phyloP scores from a whole-genome alignment of 92 coral and sea anemone species.

The Galaxea fascicularis region DNA sequence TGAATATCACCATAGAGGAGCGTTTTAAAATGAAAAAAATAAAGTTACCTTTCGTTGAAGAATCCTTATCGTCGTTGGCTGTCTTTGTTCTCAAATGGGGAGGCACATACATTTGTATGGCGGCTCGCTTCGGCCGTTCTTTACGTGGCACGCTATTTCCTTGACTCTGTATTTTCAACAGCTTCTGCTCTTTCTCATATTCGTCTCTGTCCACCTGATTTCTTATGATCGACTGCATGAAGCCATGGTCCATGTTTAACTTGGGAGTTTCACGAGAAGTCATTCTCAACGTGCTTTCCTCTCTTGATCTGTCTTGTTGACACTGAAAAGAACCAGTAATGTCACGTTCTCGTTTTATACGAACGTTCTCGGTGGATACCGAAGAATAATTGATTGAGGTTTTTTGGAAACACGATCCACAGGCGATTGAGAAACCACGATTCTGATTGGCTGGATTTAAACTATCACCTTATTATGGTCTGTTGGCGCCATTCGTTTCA shows the following conservation, averaged over 20 bases:
- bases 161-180: constrained; percentile 51
- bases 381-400: constrained; percentile 1
- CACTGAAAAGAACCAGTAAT: background rate
- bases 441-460: constrained; percentile 43
- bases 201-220: constrained; percentile 95
- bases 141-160: constrained; percentile 47
- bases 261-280: constrained; percentile 42
- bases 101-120: constrained; percentile 77
- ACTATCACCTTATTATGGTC: constrained; percentile 63
- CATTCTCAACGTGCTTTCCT: background rate
- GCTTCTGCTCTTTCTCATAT: constrained; percentile 90
- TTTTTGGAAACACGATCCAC: background rate
- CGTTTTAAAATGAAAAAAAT: background rate
- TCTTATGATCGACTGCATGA: constrained; percentile 80
- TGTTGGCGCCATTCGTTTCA: constrained; percentile 64
- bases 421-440: background rate
- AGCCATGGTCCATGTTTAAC: constrained; percentile 88
- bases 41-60: constrained; percentile 10
- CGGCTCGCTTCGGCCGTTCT: constrained; percentile 72
- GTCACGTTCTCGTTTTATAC: background rate
- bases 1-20: background rate
- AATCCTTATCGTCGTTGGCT: background rate
- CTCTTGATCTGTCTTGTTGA: background rate
- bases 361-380: background rate
- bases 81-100: constrained; percentile 71